These are phyloP conservation scores for Drosophila equinoxialis DNA, from an alignment of 1,140 invertebrate species.

Conservation along the genomic window DNA sequence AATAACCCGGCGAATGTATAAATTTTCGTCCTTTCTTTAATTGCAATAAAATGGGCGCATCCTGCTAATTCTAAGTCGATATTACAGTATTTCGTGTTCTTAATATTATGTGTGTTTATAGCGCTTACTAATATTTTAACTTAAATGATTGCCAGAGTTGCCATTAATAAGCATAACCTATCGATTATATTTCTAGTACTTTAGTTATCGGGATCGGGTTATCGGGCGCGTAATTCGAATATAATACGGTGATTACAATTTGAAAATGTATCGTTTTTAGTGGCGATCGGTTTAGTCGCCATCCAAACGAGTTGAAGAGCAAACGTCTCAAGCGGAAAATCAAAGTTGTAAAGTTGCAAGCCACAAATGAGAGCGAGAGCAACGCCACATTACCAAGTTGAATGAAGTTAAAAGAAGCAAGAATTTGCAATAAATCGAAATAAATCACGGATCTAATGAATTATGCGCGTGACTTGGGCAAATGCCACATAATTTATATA, in stretches of 20 bases:
- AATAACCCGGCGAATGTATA: no score
- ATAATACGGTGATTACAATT: not conserved
- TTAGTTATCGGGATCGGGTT: not conserved
- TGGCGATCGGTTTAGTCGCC: constrained; percentile 53
- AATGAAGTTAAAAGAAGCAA: constrained; percentile 55
- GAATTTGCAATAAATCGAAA: constrained; percentile 70
- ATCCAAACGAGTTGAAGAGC: constrained; percentile 73
- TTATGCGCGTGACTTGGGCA: constrained; percentile 30
- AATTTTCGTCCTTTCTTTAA: no score
- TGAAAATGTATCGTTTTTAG: not conserved
- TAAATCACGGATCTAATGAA: constrained; percentile 65
- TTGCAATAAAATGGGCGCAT: no score
- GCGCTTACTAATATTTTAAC: no score
- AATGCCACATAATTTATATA: constrained; percentile 22
- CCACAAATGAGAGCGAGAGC: constrained; percentile 44
- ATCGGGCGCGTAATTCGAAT: not conserved
- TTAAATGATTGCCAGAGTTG: no score
- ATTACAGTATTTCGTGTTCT: no score
- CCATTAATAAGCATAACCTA: no score
- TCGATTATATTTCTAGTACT: not conserved
- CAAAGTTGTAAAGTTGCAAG: constrained; percentile 65
- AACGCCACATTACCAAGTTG: constrained; percentile 69
- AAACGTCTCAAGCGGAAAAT: constrained; percentile 65
- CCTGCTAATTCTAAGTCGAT: no score
- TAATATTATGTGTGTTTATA: no score